Percentiles rank a stretch among this genome's conserved stretches.
Evolutionary conservation across 2,113 vertebrate genomes (phyloP).

Genomic region (Thunnus maccoyii): DNA sequence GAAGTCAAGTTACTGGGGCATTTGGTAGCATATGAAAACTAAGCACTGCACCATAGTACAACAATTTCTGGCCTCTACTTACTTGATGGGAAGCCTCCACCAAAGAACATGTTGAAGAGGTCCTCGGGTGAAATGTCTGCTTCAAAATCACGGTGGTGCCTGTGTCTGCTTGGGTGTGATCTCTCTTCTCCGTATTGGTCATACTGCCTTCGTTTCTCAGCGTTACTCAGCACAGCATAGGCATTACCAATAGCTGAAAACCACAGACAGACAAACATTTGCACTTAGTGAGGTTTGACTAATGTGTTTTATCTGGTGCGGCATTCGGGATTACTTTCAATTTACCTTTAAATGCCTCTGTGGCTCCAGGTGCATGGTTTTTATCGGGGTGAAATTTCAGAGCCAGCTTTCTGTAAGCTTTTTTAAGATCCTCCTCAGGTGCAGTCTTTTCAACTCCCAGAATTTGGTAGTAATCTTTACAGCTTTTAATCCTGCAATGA

Average conservation of each 20-base stretch:
- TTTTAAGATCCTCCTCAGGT: conserved; percentile 95
- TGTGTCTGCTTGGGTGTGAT: conserved; percentile 85
- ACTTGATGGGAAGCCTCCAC: conserved; percentile 97
- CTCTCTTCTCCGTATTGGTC: conserved; percentile 95
- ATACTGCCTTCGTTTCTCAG: conserved; percentile 94
- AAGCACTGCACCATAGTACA: not conserved
- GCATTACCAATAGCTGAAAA: conserved; percentile 90
- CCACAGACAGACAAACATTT: not conserved
- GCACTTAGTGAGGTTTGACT: not conserved
- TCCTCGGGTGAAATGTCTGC: conserved; percentile 98
- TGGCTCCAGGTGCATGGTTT: conserved; percentile 86
- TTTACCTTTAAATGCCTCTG: conserved; percentile 97
- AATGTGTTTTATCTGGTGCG: not conserved
- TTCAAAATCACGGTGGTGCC: conserved; percentile 94
- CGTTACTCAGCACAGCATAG: conserved; percentile 91
- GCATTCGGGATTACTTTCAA: not conserved
- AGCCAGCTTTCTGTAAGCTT: conserved; percentile 86
- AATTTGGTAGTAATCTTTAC: conserved; percentile 98
- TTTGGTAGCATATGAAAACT: too few species aligned
- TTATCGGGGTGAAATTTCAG: conserved; percentile 88
- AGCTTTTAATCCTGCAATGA: conserved; percentile 92
- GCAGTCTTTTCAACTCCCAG: conserved; percentile 92
- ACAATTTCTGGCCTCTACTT: conserved; percentile 67
- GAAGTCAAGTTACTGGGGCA: too few species aligned
- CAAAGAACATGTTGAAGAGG: conserved; percentile 99